Percentiles rank a stretch among this genome's conserved stretches.
Conservation (phyloP, 2,888 invertebrate genomes). For the Conops quadrifasciatus region DNA sequence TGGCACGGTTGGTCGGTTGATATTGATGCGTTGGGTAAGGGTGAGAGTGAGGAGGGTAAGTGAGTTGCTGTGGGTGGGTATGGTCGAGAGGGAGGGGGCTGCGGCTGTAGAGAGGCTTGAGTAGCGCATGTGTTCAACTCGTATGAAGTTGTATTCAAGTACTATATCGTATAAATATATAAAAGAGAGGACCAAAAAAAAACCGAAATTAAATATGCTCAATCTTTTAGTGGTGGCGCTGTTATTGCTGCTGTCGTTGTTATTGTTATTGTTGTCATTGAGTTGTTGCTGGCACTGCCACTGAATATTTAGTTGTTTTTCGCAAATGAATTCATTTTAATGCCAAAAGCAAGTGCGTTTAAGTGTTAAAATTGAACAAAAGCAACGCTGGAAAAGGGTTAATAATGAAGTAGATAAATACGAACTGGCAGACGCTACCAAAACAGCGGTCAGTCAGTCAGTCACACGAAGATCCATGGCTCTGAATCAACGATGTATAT, state of each 20-base stretch:
- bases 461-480: no score
- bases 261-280: constrained; percentile 24
- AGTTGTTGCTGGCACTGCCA: neutral
- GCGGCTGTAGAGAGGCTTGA: no score
- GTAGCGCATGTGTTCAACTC: constrained; percentile 13
- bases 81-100: neutral
- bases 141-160: constrained; percentile 21
- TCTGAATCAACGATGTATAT: no score
- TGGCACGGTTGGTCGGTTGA: no score
- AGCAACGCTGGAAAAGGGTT: neutral
- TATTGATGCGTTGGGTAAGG: neutral
- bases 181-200: neutral
- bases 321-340: constrained; percentile 26
- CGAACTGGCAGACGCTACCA: constrained; percentile 2
- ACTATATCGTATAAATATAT: no score
- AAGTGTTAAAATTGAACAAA: constrained; percentile 3
- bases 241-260: neutral
- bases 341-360: constrained; percentile 9
- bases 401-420: neutral
- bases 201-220: neutral
- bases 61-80: neutral
- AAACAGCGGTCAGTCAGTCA: neutral
- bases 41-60: neutral
- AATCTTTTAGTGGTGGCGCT: neutral
- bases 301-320: constrained; percentile 11